Percentiles rank a stretch among this genome's conserved stretches.
These are phyloP conservation scores for Eolophus roseicapilla DNA, from an alignment of 2,113 vertebrate species.

Conservation along the genomic window DNA sequence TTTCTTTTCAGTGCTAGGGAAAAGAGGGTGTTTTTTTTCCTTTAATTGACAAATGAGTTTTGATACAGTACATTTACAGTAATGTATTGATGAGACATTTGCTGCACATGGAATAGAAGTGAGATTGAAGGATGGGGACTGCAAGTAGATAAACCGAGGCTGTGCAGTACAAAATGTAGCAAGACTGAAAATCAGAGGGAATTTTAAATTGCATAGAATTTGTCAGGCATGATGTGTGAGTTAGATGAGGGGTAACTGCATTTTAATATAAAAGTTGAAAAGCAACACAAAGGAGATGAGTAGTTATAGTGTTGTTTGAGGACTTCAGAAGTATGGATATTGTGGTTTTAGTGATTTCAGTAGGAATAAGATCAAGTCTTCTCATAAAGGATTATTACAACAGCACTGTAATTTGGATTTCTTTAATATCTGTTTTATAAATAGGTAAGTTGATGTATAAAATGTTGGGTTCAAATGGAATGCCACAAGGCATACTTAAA, in stretches of 20 bases:
- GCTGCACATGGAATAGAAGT: neutral
- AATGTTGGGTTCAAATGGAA: neutral
- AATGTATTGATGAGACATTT: neutral
- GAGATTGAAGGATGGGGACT: neutral
- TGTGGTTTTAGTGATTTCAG: neutral
- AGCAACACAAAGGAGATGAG: neutral
- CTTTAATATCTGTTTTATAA: neutral
- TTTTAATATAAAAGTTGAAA: neutral
- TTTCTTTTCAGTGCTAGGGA: neutral
- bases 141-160: neutral
- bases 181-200: neutral
- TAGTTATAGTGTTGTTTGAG: neutral
- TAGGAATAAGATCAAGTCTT: neutral
- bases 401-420: neutral
- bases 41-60: neutral
- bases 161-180: neutral
- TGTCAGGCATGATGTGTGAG: neutral
- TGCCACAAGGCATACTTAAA: neutral
- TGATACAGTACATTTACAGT: neutral
- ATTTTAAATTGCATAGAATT: neutral
- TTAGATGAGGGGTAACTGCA: neutral
- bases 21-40: neutral
- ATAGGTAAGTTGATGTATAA: neutral
- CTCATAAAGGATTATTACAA: neutral
- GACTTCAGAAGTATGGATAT: neutral